These are phyloP conservation scores for Agrotis clavis DNA, from an alignment of 2,888 invertebrate species.

Conservation along the genomic window DNA sequence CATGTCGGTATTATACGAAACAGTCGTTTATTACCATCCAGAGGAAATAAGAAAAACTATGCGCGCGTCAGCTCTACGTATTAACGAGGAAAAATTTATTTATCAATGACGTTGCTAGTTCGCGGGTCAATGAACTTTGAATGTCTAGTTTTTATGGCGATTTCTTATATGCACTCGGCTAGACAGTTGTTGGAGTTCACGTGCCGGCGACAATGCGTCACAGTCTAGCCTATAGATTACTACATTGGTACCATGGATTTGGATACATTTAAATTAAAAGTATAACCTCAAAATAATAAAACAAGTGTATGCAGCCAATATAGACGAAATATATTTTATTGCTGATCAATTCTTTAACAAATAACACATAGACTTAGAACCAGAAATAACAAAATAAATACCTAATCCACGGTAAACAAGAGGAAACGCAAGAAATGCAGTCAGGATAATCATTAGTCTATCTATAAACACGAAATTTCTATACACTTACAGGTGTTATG, in stretches of 20 bases:
- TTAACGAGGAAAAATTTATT: conserved; percentile 21
- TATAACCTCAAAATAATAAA: conserved; percentile 68
- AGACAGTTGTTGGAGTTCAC: conserved; percentile 15
- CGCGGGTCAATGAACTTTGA: conserved; percentile 37
- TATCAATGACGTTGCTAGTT: conserved; percentile 40
- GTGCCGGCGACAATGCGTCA: conserved; percentile 22
- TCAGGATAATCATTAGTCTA: conserved; percentile 67
- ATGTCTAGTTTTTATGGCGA: conserved; percentile 21
- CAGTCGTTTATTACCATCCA: conserved; percentile 36
- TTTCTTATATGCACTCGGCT: conserved; percentile 30
- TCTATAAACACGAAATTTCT: conserved; percentile 74
- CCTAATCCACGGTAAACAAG: conserved; percentile 86
- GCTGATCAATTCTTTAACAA: conserved; percentile 88
- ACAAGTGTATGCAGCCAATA: conserved; percentile 78
- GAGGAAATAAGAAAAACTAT: conserved; percentile 45
- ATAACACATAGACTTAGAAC: conserved; percentile 89
- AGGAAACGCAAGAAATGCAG: conserved; percentile 80
- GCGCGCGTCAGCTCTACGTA: conserved; percentile 35
- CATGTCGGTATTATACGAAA: conserved; percentile 64
- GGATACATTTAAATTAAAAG: neutral
- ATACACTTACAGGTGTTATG: conserved; percentile 68
- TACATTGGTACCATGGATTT: neutral
- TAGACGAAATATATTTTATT: conserved; percentile 87
- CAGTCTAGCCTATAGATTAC: conserved; percentile 1
- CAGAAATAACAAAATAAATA: conserved; percentile 90